Conservation (phyloP, 2,888 invertebrate genomes). For the Entomobrya proxima region DNA sequence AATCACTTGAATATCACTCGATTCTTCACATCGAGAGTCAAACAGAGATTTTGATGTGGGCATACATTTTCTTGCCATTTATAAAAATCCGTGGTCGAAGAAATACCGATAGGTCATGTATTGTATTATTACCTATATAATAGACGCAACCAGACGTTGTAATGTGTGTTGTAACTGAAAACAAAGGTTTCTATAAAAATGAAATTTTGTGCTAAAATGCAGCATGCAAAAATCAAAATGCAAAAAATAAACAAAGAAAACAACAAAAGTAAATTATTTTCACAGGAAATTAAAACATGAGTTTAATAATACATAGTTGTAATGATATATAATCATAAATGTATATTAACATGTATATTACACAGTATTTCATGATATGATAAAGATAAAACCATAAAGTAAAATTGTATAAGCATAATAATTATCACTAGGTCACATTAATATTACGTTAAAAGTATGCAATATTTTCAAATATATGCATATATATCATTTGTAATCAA, state of each 20-base stretch:
- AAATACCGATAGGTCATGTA: no score
- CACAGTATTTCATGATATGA: slow-evolving; percentile 45
- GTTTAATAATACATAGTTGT: slow-evolving; percentile 67
- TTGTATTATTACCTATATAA: no score
- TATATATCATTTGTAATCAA: neutral
- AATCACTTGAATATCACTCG: neutral
- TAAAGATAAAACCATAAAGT: slow-evolving; percentile 46
- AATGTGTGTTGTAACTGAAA: neutral
- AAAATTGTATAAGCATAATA: slow-evolving; percentile 65
- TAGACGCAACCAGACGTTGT: neutral
- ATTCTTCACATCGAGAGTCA: neutral
- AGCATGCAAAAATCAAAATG: slow-evolving; percentile 27
- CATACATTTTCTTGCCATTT: neutral
- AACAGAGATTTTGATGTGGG: no score
- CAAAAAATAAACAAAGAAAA: slow-evolving; percentile 44
- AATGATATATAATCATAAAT: slow-evolving; percentile 53
- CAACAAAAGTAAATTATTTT: slow-evolving; percentile 39
- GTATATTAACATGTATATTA: slow-evolving; percentile 47
- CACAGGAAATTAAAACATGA: slow-evolving; percentile 67
- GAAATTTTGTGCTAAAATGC: neutral
- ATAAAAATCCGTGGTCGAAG: slow-evolving; percentile 30
- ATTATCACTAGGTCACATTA: slow-evolving; percentile 66
- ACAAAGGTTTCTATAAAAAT: neutral
- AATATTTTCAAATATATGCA: slow-evolving; percentile 4
- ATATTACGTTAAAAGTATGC: slow-evolving; percentile 28